A percentile compares a stretch with the other conserved stretches of the same genome.
phyloP scores from a whole-genome alignment of 1,140 invertebrate species.

The Dryas iulia region DNA sequence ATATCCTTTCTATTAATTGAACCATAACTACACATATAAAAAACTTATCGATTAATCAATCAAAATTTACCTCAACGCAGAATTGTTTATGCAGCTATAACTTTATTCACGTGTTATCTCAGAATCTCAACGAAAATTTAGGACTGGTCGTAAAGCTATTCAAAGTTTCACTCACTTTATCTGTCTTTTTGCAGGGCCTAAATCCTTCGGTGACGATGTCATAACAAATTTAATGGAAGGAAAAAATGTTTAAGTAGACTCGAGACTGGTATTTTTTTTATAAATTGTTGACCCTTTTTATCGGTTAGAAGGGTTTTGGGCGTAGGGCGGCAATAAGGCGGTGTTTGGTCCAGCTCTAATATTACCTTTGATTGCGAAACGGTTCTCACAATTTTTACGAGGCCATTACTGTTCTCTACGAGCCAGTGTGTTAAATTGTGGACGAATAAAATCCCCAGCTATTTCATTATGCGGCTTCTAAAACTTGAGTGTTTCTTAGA shows the following conservation, averaged over 20 bases:
- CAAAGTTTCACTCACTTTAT: conserved; percentile 38
- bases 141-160: conserved; percentile 35
- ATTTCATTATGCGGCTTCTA: conserved; percentile 27
- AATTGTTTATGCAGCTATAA: conserved; percentile 9
- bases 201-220: conserved; percentile 38
- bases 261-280: conserved; percentile 27
- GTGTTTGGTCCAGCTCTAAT: conserved; percentile 47
- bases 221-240: conserved; percentile 40
- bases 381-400: conserved; percentile 63
- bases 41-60: too few relatives aligned
- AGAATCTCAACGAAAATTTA: conserved; percentile 30
- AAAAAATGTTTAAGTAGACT: conserved; percentile 35
- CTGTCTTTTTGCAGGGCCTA: conserved; percentile 35
- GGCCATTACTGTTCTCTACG: conserved; percentile 41
- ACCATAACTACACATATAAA: too few relatives aligned
- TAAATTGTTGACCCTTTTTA: conserved; percentile 58
- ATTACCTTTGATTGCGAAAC: conserved; percentile 59
- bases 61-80: neutral
- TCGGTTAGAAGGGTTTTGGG: conserved; percentile 28
- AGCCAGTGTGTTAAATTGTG: conserved; percentile 52
- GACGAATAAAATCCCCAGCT: conserved; percentile 30
- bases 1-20: too few relatives aligned
- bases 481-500: conserved; percentile 11
- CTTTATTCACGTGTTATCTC: conserved; percentile 12
- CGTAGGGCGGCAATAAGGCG: conserved; percentile 21